Evolutionary conservation across 2,113 vertebrate species (phyloP), one percentile per base, ranked within the genome.

Genomic region (Chaenogobius annularis): DNA sequence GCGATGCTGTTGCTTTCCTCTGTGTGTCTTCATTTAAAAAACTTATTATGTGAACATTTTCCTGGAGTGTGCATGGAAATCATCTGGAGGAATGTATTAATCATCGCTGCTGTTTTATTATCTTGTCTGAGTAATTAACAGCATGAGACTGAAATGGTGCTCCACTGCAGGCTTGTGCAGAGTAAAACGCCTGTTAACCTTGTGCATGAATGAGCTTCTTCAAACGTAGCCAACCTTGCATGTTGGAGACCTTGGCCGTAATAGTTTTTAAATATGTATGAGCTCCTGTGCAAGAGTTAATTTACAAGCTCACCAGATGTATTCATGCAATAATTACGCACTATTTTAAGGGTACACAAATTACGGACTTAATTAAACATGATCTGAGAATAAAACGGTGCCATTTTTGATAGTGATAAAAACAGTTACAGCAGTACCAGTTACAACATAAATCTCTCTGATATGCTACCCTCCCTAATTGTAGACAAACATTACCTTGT

Each of bases 21-120:
- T 47, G 70, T 77, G 56, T 56, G 66, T 76, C 81, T 83, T 79
- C 69, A 87, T 85, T 77, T 77, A 72, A 74, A 59, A 85, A 79
- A 31, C 59, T 73, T 73, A 74, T 74, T 59, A 86, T 79, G 68
- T 54, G 69, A 56, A 59, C 67, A 55, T 76, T 78, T 19, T 10
- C 67, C 75, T 58, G 19, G 47, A 77, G 10, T 20, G 52, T 65
- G 64, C 75, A 78, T 77, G 77, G 50, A 73, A 58, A 82, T 77
- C 63, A 37, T 68, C n/a, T 61, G 3, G 63, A 77, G 61, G 10
- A 66, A 40, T 66, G 62, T 77, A 52, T 70, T 79, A 72, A 73
- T 76, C 44, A 72, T 71, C 66, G 43, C 50, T 63, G 26, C 35
- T 68, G 56, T 68, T 71, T 80, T 55, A 48, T 69, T 65, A 50